These are phyloP conservation scores for Dolomedes plantarius DNA, from an alignment of 2,888 invertebrate species.

Conservation along the genomic window DNA sequence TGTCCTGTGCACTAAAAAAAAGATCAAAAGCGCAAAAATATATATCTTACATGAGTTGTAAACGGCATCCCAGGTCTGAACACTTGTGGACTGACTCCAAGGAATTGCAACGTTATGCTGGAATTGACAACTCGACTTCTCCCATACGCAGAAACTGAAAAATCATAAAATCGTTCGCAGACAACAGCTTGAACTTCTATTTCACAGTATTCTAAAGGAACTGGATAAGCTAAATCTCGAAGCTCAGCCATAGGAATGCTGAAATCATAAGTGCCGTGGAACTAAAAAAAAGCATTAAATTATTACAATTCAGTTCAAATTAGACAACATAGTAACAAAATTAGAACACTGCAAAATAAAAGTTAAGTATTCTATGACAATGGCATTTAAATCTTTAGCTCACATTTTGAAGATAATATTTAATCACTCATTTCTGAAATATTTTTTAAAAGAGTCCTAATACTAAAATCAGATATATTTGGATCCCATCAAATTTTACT, in stretches of 20 bases:
- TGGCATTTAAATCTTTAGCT: no score
- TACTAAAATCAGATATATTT: no score
- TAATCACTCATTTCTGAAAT: no score
- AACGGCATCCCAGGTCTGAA: slow-evolving; percentile 74
- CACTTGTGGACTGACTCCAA: slow-evolving; percentile 72
- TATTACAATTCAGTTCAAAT: not conserved
- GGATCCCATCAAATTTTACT: no score
- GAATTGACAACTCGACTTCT: slow-evolving; percentile 72
- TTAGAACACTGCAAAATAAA: no score
- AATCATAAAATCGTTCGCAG: slow-evolving; percentile 72
- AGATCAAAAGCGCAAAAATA: no score
- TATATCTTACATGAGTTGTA: slow-evolving; percentile 73
- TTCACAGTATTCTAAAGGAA: slow-evolving; percentile 72
- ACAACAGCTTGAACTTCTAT: slow-evolving; percentile 73
- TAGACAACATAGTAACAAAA: not conserved
- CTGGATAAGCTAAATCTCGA: slow-evolving; percentile 42
- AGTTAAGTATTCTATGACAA: no score
- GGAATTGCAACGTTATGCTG: slow-evolving; percentile 70
- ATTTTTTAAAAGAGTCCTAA: no score
- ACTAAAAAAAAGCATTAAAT: slow-evolving; percentile 59
- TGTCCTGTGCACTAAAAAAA: no score
- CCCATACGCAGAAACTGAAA: slow-evolving; percentile 71
- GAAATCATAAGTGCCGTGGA: slow-evolving; percentile 73
- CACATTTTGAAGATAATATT: no score
- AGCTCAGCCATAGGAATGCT: slow-evolving; percentile 67